Evolutionary conservation across 1,140 invertebrate genomes (phyloP), one percentile per base, ranked within the genome.

Genomic region (Lucilia cuprina): DNA sequence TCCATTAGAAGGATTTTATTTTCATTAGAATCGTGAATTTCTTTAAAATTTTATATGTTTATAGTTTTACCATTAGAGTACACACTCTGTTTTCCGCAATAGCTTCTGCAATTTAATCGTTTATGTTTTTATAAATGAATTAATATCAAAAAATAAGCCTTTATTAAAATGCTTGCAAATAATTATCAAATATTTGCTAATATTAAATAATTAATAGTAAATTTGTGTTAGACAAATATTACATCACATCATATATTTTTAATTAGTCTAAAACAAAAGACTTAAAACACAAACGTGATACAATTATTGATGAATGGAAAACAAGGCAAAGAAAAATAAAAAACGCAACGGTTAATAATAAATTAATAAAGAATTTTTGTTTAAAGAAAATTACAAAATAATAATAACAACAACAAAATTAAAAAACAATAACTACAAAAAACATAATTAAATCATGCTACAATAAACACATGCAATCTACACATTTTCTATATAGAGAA

Each of bases 191-290:
- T 60, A n/a, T 60, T 60, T 17, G 13, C n/a, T 60, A 60, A 60
- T n/a, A 60, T 60, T 60, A 12, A 17, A n/a, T 60, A 14, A 30
- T 30, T 30, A 30, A 5, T 60, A 14, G 50, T 17, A 60, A 60
- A 7, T 2, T 41, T 41, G 25, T 41, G 41, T 41, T 41, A 41
- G 41, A 2, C 41, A 41, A 30, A 30, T 10, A 41, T 41, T 41
- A 41, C 41, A 41, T 41, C 41, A 41, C 41, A 2, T 41, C 41
- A 41, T 8, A 41, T 41, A 41, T 41, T 41, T 19, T 82, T 82
- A 17, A 30, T 82, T 9, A 82, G 49, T 41, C n/a, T 19, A 70
- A 82, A 83, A 83, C 82, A 83, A 83, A 83, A 83, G 82, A 83
- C 82, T 83, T 47, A 83, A 70, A 41, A 65, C 21, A 83, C 82